Evolutionary conservation across 1,140 invertebrate species (phyloP), one percentile per base, ranked within the genome.

Genomic region (Drosophila erecta): DNA sequence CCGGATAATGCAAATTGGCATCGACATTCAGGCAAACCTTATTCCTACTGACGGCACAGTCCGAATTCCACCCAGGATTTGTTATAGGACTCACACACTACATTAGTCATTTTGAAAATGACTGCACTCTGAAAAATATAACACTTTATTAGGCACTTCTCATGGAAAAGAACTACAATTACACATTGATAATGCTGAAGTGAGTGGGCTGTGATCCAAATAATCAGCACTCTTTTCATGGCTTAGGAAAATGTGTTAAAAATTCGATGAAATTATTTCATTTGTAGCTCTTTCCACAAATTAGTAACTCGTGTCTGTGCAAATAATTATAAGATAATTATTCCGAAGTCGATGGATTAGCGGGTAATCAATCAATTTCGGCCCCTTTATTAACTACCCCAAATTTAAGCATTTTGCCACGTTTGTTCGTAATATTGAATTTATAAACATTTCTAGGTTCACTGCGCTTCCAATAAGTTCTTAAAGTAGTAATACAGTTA

Each of bases 71-170:
- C 44, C 79, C 78, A 81, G 33, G 79, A 59, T 38, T 76, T 73
- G 49, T 81, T 81, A 24, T 67, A 76, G 4, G 78, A 66, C 3
- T 81, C 73, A 17, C 79, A 81, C 0, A 81, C 77, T 3, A 60
- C 79, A 51, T 81, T 81, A 5, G 79, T 81, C 66, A 81, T 54
- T 30, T 76, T 83, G 8, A 81, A 75, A n/a, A 55, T 20, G 2
- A 54, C 14, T 4, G 59, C 69, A n/a, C 10, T 12, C 79, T 11
- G 10, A 80, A 72, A 66, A 1, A 44, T 38, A 12, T 3, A 6
- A 35, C 4, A 10, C n/a, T 11, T 3, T 15, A 51, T 40, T 15
- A 15, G 5, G 27, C 27, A 30, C 30, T 30, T 30, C 30, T 10
- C 30, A 8, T 2, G 30, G 2, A 38, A 40, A 35, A 3, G 15